These are phyloP conservation scores for Crossaster papposus DNA, from an alignment of 53 echinoderm and acorn worm species.

Conservation along the genomic window DNA sequence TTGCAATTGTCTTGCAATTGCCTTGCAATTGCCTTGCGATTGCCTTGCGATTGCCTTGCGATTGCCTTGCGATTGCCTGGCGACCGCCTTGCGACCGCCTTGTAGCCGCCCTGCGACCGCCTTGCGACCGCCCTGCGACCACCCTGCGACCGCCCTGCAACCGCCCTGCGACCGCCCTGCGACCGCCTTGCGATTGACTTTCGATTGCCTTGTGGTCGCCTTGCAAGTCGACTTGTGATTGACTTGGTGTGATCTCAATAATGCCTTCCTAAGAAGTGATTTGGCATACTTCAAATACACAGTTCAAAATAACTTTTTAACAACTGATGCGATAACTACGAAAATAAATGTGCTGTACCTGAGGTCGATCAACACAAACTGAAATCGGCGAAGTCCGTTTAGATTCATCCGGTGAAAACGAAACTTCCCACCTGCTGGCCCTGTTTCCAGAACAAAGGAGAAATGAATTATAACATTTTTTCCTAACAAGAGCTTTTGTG, in stretches of 20 bases:
- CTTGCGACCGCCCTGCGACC: neutral
- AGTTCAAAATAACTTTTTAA: neutral
- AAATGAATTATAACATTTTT: neutral
- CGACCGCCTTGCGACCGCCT: neutral
- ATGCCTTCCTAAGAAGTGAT: neutral
- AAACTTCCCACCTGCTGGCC: constrained; percentile 60
- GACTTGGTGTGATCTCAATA: too few species aligned
- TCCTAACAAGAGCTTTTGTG: too few species aligned
- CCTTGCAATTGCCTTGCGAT: neutral
- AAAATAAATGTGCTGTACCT: constrained; percentile 51
- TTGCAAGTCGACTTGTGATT: too few species aligned
- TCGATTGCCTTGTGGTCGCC: too few species aligned
- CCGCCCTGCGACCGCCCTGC: too few species aligned
- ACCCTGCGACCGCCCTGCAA: too few species aligned
- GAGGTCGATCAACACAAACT: constrained; percentile 73
- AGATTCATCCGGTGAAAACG: constrained; percentile 70
- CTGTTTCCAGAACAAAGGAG: constrained; percentile 1
- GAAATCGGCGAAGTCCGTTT: constrained; percentile 67
- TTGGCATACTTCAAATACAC: too few species aligned
- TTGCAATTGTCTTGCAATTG: too few species aligned
- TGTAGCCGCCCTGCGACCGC: neutral
- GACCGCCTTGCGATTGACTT: too few species aligned
- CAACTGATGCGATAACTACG: neutral
- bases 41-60: neutral
- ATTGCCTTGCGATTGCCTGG: neutral